Percentiles rank a stretch among this genome's conserved stretches.
Conservation (phyloP, 2,113 vertebrate genomes). For the Pitta sordida region DNA sequence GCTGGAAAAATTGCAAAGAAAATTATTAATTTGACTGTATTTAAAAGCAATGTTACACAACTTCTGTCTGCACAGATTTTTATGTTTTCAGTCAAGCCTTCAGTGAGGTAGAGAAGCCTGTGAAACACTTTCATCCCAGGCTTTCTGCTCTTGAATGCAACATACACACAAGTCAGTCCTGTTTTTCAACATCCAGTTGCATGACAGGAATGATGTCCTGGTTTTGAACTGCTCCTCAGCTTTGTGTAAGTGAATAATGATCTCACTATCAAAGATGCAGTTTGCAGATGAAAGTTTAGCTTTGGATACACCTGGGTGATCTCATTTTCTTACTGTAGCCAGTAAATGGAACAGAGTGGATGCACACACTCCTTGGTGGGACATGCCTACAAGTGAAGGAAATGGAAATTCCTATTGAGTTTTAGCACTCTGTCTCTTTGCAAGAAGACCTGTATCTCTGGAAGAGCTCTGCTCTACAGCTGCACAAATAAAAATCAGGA, state of each 20-base stretch:
- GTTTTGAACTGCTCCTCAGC: background rate
- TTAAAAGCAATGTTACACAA: conserved; percentile 5
- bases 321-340: background rate
- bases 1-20: background rate
- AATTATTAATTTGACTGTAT: background rate
- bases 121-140: background rate
- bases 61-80: conserved; percentile 11
- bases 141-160: background rate
- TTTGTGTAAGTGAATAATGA: conserved; percentile 7
- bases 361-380: background rate
- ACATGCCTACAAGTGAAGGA: background rate
- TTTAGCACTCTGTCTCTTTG: background rate
- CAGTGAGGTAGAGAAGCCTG: background rate
- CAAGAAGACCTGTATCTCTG: background rate
- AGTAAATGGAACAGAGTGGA: background rate
- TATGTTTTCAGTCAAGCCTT: background rate
- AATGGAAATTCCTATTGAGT: background rate
- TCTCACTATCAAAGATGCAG: background rate
- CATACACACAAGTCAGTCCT: background rate
- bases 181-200: conserved; percentile 34
- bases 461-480: background rate
- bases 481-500: background rate
- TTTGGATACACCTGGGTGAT: background rate
- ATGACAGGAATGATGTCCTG: conserved; percentile 42
- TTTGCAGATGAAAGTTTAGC: background rate